Evolutionary conservation across 2,888 invertebrate genomes (phyloP), one percentile per base, ranked within the genome.

Genomic region (Nymphalis polychloros): DNA sequence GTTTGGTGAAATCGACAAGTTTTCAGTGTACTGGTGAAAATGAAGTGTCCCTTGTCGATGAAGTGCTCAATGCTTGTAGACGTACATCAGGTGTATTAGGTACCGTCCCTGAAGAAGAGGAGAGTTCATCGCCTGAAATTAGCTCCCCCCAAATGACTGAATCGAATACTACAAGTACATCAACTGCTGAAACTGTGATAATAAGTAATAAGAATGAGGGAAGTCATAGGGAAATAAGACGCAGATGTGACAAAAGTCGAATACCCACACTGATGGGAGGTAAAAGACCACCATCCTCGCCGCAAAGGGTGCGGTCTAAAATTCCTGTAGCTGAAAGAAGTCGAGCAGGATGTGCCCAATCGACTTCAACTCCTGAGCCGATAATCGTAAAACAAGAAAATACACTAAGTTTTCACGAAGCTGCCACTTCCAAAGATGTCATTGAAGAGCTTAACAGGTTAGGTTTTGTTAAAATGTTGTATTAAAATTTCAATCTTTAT

Each of bases 391-490:
- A 88, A 74, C 93, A 92, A 76, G 94, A 94, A 68, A 90, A 95
- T 76, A 94, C 94, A 10, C 85, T 95, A 69, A 95, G 95, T 86
- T 96, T 96, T 80, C 95, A 95, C 78, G 95, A 96, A 80, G 93
- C 95, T 71, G 95, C 96, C 17, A 95, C 96, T 49, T 95, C 95
- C 55, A 96, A 96, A 81, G 96, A 96, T 81, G 95, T 96, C 64
- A 96, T 96, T 76, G 96, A 96, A 78, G 96, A 96, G 80, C 89
- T 96, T 20, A 96, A 96, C 82, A 93, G 93, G 93, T 91, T 69
- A 79, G 78, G 49, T 35, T 23, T 13, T 49, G 17, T 3, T 41
- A 60, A 31, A 47, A 64, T 19, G 5, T 64, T 20, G 35, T 8
- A 10, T 17, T 20, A 27, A 23, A 13, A 47, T n/a, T n/a, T 27